Evolutionary conservation across 2,888 invertebrate genomes (phyloP).

Genomic region (Euplexia lucipara): DNA sequence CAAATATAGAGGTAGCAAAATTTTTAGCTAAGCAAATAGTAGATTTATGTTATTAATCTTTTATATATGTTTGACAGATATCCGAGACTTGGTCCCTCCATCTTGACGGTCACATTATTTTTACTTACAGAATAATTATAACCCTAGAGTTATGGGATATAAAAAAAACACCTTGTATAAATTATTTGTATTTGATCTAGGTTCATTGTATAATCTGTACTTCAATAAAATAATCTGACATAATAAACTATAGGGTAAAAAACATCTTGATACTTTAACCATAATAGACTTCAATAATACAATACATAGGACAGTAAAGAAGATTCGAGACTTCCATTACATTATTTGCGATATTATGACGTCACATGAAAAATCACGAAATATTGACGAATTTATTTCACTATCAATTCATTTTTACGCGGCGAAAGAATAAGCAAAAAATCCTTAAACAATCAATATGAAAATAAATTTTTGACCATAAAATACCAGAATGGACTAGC

Average conservation of each 20-base stretch:
- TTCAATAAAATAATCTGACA: slow-evolving; percentile 39
- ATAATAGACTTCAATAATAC: slow-evolving; percentile 4
- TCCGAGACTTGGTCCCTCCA: too few relatives aligned
- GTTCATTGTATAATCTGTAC: slow-evolving; percentile 48
- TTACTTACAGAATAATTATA: too few relatives aligned
- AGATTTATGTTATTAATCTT: too few relatives aligned
- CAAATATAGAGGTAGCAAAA: too few relatives aligned
- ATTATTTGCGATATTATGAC: not conserved
- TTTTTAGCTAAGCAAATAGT: too few relatives aligned
- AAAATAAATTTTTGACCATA: slow-evolving; percentile 3
- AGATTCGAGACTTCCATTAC: slow-evolving; percentile 1
- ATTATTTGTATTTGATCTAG: too few relatives aligned
- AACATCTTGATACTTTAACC: slow-evolving; percentile 26
- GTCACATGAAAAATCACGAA: not conserved
- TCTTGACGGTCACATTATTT: too few relatives aligned
- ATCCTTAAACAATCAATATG: not conserved
- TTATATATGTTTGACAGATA: too few relatives aligned
- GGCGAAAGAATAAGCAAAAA: not conserved
- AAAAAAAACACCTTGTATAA: too few relatives aligned
- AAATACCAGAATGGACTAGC: slow-evolving; percentile 22
- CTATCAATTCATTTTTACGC: not conserved
- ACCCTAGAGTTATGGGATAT: too few relatives aligned
- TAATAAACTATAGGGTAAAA: slow-evolving; percentile 33
- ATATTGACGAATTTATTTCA: not conserved
- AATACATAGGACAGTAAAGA: not conserved